Evolutionary conservation across 2,113 vertebrate genomes (phyloP).

Genomic region (Cyprichromis sp.): DNA sequence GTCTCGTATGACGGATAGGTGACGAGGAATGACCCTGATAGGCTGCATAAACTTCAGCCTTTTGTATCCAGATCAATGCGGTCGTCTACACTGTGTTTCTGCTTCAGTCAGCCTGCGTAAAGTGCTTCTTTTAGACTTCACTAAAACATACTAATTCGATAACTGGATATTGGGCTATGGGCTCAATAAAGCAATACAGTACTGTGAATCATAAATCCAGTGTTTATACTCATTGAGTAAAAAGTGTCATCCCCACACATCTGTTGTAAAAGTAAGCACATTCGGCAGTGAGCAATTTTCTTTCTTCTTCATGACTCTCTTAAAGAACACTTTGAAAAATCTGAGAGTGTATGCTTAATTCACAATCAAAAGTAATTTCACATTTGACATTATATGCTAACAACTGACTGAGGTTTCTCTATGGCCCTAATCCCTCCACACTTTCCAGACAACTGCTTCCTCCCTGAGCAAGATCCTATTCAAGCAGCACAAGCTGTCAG

Average conservation of each 20-base stretch:
- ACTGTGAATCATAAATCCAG: not conserved
- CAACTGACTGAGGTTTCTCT: not conserved
- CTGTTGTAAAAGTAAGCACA: not conserved
- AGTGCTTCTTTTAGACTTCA: not conserved
- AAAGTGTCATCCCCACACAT: not conserved
- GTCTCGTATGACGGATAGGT: not conserved
- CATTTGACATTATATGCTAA: not conserved
- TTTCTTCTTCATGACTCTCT: not conserved
- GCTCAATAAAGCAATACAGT: not conserved
- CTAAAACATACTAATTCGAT: not conserved
- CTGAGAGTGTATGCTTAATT: not conserved
- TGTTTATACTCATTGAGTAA: not conserved
- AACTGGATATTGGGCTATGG: not conserved
- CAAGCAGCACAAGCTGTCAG: conserved; percentile 68
- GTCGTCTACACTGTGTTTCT: not conserved
- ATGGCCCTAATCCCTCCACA: conserved; percentile 30
- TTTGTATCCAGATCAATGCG: not conserved
- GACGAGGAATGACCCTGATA: not conserved
- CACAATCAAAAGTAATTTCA: not conserved
- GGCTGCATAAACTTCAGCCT: not conserved
- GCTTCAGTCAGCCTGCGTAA: not conserved
- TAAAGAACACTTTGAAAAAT: not conserved
- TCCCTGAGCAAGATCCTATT: conserved; percentile 63
- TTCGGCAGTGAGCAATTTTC: not conserved
- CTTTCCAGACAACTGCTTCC: conserved; percentile 58